Conservation (phyloP, 2,113 vertebrate genomes). For the Aegotheles bennettii region DNA sequence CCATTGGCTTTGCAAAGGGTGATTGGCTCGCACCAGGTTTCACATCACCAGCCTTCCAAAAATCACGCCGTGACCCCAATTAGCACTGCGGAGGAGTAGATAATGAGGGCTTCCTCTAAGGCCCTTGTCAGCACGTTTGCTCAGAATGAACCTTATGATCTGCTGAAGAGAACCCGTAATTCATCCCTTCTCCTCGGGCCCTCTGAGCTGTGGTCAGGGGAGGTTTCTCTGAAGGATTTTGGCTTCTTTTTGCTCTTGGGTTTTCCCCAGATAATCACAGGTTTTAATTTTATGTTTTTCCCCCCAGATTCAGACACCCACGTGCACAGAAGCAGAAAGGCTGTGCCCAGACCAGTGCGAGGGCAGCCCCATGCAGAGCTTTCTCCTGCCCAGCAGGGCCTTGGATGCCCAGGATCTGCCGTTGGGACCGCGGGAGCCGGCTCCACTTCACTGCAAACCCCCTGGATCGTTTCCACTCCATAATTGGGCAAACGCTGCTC, state of each 20-base stretch:
- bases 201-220: not conserved
- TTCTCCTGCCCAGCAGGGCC: not conserved
- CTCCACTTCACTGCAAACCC: not conserved
- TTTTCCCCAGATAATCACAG: not conserved
- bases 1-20: rapidly evolving
- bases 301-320: not conserved
- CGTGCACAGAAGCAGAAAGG: rapidly evolving
- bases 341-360: not conserved
- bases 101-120: not conserved
- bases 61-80: not conserved
- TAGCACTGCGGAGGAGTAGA: not conserved
- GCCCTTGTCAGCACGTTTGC: not conserved
- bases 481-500: constrained; percentile 32
- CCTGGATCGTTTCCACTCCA: constrained; percentile 28
- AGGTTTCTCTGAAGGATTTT: not conserved
- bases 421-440: not conserved
- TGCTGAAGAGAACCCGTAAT: not conserved
- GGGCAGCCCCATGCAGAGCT: not conserved
- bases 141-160: not conserved
- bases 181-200: not conserved
- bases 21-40: rapidly evolving
- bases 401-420: not conserved
- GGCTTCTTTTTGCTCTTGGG: not conserved
- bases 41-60: not conserved
- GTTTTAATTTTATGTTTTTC: not conserved